Evolutionary conservation across 2,113 vertebrate species (phyloP).

Genomic region (Neofelis nebulosa): DNA sequence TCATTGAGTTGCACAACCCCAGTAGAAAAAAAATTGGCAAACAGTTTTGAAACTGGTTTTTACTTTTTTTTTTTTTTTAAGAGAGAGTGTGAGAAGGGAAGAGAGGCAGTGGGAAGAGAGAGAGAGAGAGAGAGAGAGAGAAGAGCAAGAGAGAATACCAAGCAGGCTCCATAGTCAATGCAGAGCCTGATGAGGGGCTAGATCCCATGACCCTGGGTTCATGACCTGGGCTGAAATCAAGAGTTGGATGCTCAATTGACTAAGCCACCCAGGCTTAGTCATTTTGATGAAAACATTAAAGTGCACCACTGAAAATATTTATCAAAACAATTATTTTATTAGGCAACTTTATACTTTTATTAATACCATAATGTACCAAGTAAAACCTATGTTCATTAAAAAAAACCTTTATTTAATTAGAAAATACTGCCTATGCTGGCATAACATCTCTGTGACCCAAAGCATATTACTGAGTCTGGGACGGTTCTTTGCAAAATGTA

Average conservation of each 20-base stretch:
- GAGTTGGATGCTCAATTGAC: no score
- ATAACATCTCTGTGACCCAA: not conserved
- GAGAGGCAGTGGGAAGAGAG: no score
- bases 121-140: no score
- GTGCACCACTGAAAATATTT: not conserved
- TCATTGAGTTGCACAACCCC: not conserved
- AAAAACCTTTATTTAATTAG: not conserved
- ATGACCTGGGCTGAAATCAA: no score
- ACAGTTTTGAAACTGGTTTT: not conserved
- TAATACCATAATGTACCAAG: not conserved
- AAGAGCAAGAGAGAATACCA: no score
- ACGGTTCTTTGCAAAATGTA: not conserved
- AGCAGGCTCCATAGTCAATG: no score
- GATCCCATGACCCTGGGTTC: no score
- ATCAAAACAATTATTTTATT: not conserved
- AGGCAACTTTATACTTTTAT: conserved; percentile 17
- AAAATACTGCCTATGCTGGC: not conserved
- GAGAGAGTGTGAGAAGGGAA: no score
- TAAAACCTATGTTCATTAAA: not conserved
- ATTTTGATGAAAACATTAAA: not conserved
- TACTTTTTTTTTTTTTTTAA: not conserved
- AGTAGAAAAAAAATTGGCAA: not conserved
- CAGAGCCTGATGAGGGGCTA: no score
- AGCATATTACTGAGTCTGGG: not conserved
- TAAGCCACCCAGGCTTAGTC: no score